These are phyloP conservation scores for Ricordea florida DNA, from an alignment of 92 coral and sea anemone genomes.

Conservation along the genomic window DNA sequence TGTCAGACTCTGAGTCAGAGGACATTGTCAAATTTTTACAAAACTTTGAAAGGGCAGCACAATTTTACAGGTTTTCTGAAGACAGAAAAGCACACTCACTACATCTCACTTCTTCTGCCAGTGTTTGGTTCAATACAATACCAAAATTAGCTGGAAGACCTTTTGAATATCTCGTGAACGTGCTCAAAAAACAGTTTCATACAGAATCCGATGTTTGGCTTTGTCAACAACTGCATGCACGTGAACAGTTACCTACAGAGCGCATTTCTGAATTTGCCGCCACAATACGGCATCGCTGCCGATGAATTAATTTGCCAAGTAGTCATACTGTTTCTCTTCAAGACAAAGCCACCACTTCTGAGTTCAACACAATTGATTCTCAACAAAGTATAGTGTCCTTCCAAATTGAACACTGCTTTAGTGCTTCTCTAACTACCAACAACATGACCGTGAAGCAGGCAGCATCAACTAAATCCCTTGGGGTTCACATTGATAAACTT, in stretches of 20 bases:
- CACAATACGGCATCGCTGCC: background rate
- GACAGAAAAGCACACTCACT: background rate
- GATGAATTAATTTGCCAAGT: background rate
- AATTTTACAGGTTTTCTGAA: no score
- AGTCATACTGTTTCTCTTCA: no score
- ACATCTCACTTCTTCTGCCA: background rate
- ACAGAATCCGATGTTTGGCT: background rate
- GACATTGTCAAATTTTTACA: background rate
- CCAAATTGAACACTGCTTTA: no score
- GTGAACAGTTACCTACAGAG: background rate
- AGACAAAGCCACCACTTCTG: no score
- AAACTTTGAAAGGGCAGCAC: background rate
- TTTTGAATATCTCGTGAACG: background rate
- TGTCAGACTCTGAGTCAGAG: background rate
- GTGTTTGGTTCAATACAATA: background rate
- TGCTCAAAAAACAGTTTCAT: background rate
- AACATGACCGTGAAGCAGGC: no score
- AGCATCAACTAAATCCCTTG: no score
- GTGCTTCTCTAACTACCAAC: no score
- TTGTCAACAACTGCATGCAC: background rate
- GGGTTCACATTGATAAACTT: no score
- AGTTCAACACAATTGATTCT: no score
- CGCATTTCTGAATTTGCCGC: constrained; percentile 28
- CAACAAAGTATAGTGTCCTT: no score
- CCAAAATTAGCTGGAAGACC: background rate